Base-by-base conservation (phyloP, 2,797 vertebrate species). In the Lacerta bilineata region DNA sequence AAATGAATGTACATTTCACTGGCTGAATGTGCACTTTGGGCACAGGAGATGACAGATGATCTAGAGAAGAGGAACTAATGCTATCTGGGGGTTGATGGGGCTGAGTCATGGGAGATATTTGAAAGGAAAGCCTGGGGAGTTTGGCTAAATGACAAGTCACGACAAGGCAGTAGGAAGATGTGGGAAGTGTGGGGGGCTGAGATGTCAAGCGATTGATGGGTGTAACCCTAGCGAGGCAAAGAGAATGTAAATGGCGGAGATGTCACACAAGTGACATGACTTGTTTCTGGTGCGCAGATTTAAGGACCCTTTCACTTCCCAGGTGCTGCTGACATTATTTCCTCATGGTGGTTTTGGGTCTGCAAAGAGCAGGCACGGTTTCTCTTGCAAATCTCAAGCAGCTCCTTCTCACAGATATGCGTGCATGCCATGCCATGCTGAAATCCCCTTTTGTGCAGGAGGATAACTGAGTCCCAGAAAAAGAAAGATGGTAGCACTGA, bases 81-180 rank as follows among this genome's bases (percentile, higher is more conserved):
- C 80, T 74, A 74, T 93, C 90, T 93, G 95, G 93, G 88, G 92
- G 93, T 89, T 95, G 94, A 59, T 90, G 64, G 29, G 88, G 85
- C 86, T 95, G 94, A 96, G 88, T 96, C 95, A 95, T 2, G 0
- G 2, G 55, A 0, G 0, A 88, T 88, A 91, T 86, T 76, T 82
- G 86, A 82, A 87, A 87, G 61, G 46, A 82, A 71, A 82, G 74
- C 55, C 83, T 86, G 87, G 9, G 0, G 88, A 84, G 71, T 77
- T 92, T 78, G 77, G 90, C 71, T 80, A 27, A 15, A 59, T 90
- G 89, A 85, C 78, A 33, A 95, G 87, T 96, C 94, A 95, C 85
- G 86, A 92, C 90, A 92, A 86, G 0, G 77, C 8, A 71, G 88
- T 84, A 74, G 93, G 93, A 90, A 92, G 33, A 84, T 88, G 86